Evolutionary conservation across 2,888 invertebrate species (phyloP).

Genomic region (Morinoia aosen): DNA sequence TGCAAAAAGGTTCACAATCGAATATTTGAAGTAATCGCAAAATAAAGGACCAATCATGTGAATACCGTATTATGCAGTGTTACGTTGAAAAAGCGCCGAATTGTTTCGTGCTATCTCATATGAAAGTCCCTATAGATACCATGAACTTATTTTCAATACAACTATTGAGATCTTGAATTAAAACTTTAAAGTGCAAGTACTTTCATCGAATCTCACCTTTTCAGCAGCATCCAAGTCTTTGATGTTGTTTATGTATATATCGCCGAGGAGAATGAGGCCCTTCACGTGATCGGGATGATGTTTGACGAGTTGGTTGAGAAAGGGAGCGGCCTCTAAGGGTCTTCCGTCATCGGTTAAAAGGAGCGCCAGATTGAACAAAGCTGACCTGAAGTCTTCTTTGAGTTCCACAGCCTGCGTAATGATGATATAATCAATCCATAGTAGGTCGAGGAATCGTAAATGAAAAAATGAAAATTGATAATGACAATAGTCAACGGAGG

Average conservation of each 20-base stretch:
- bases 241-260: constrained; percentile 95
- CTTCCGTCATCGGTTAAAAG: constrained; percentile 89
- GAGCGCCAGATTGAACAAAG: constrained; percentile 93
- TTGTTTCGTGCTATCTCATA: background rate
- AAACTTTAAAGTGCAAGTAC: background rate
- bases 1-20: too few relatives aligned
- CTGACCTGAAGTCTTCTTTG: constrained; percentile 91
- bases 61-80: background rate
- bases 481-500: background rate
- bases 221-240: constrained; percentile 95
- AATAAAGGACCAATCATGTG: too few relatives aligned
- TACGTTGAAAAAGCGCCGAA: background rate
- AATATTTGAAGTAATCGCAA: too few relatives aligned
- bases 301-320: constrained; percentile 89
- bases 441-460: background rate
- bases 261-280: constrained; percentile 92
- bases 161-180: background rate
- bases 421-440: background rate
- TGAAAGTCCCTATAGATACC: background rate
- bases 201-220: constrained; percentile 77
- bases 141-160: background rate
- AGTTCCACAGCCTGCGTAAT: constrained; percentile 69
- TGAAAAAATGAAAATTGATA: background rate
- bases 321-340: constrained; percentile 92
- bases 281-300: constrained; percentile 95